These are phyloP conservation scores for Nomada hirtipes DNA, from an alignment of 2,888 invertebrate genomes.

Conservation along the genomic window DNA sequence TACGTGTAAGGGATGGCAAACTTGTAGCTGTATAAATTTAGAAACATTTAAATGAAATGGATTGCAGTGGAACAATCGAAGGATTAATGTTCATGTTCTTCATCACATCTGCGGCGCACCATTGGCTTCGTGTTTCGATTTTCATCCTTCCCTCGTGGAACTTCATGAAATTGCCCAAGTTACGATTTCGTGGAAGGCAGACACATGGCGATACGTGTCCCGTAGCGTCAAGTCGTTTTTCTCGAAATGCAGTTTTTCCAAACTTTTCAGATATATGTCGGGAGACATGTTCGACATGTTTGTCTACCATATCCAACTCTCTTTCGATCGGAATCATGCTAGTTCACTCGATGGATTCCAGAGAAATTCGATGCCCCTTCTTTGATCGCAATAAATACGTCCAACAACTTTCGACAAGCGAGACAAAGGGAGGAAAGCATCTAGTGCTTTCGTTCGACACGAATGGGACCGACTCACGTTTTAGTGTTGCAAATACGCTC, in stretches of 20 bases:
- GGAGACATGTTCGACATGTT: slow-evolving; percentile 43
- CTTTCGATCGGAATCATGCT: slow-evolving; percentile 21
- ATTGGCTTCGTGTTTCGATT: slow-evolving; percentile 18
- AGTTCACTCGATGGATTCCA: slow-evolving; percentile 22
- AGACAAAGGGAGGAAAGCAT: not conserved
- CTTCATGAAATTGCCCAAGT: slow-evolving; percentile 48
- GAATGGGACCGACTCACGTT: not conserved
- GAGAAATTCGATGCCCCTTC: slow-evolving; percentile 19
- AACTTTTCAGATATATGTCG: slow-evolving; percentile 27
- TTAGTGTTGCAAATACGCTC: slow-evolving; percentile 2
- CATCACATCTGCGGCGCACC: slow-evolving; percentile 1
- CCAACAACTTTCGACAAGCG: not conserved
- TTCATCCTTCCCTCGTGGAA: slow-evolving; percentile 20
- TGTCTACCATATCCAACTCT: slow-evolving; percentile 40
- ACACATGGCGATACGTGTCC: slow-evolving; percentile 38
- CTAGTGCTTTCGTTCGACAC: not conserved
- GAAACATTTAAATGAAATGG: too few relatives aligned
- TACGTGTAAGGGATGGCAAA: too few relatives aligned
- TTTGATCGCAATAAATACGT: slow-evolving; percentile 26
- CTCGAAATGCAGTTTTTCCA: slow-evolving; percentile 33
- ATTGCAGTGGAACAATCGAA: not conserved
- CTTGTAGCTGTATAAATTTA: too few relatives aligned
- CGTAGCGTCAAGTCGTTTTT: slow-evolving; percentile 37
- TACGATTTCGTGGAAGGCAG: slow-evolving; percentile 8
- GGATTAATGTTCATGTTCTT: slow-evolving; percentile 19